Evolutionary conservation across 2,888 invertebrate genomes (phyloP).

Genomic region (Creontiades dilutus): DNA sequence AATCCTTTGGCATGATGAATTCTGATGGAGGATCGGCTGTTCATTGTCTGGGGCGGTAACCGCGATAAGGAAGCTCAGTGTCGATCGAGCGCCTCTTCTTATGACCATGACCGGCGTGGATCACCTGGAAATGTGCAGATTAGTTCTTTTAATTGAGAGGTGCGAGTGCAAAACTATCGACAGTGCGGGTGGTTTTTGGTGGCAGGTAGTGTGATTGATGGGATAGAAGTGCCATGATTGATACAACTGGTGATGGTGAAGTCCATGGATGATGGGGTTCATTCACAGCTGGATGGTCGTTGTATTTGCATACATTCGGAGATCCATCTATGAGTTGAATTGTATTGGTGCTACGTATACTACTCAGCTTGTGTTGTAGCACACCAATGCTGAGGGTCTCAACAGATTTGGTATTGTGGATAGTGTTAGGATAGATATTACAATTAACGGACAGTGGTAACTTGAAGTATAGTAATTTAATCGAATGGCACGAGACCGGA

Average conservation of each 20-base stretch:
- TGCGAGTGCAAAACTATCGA: slow-evolving; percentile 5
- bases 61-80: slow-evolving; percentile 82
- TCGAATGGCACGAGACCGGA: too few species aligned
- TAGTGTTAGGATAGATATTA: too few species aligned
- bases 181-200: neutral
- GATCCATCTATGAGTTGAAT: too few species aligned
- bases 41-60: slow-evolving; percentile 78
- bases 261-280: too few species aligned
- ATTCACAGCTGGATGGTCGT: too few species aligned
- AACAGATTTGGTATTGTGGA: too few species aligned
- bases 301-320: too few species aligned
- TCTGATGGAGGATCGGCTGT: slow-evolving; percentile 14
- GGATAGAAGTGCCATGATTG: neutral
- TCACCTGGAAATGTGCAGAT: slow-evolving; percentile 72
- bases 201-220: neutral
- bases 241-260: neutral
- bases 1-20: slow-evolving; percentile 36
- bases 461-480: too few species aligned
- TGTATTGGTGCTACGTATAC: too few species aligned
- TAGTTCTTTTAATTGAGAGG: slow-evolving; percentile 40
- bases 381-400: too few species aligned
- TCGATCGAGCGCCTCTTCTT: slow-evolving; percentile 77
- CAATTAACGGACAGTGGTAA: too few species aligned
- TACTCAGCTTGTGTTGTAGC: too few species aligned
- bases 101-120: slow-evolving; percentile 75